These are phyloP conservation scores for Emys orbicularis DNA, from an alignment of 2,797 vertebrate species.

Conservation along the genomic window DNA sequence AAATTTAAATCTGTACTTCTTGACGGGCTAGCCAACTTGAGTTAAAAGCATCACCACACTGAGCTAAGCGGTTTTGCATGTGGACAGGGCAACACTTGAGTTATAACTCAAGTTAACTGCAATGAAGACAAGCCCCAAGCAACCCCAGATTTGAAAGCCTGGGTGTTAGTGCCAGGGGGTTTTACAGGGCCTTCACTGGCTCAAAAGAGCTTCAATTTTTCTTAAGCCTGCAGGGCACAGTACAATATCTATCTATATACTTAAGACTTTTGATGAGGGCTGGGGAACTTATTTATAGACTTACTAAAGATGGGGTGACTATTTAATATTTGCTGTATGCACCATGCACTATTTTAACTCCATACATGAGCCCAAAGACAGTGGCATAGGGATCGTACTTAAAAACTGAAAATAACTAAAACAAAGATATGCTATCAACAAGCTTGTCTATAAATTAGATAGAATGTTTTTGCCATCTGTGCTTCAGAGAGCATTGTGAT, in stretches of 20 bases:
- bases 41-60: neutral
- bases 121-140: accelerated
- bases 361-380: neutral
- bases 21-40: neutral
- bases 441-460: accelerated
- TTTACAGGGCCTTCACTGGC: neutral
- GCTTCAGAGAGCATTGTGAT: accelerated
- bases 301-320: neutral
- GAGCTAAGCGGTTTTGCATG: neutral
- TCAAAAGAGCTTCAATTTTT: neutral
- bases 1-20: no score
- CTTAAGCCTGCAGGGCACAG: neutral
- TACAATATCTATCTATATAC: neutral
- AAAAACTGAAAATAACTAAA: neutral
- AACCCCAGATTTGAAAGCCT: neutral
- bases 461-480: accelerated
- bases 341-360: neutral
- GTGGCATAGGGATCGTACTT: accelerated
- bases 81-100: neutral
- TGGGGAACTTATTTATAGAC: neutral
- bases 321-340: neutral
- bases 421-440: neutral
- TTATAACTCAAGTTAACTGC: accelerated
- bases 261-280: neutral
- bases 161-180: accelerated